A percentile compares a stretch with the other conserved stretches of the same genome.
phyloP scores from a whole-genome alignment of 1,140 invertebrate species.

The Bathynomus jamesi region DNA sequence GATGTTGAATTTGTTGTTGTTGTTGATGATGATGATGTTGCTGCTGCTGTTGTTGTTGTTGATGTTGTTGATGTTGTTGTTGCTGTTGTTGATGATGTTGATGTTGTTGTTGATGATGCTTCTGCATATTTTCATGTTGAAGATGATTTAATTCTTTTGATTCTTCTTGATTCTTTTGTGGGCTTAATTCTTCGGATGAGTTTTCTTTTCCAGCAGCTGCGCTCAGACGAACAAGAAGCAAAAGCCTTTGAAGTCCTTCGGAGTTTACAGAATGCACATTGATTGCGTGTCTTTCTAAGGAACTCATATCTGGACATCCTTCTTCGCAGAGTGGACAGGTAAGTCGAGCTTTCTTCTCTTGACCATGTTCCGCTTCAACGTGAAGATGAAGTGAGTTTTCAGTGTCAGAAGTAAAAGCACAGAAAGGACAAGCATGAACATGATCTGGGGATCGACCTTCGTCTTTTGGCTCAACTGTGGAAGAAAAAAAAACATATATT shows the following conservation, averaged over 20 bases:
- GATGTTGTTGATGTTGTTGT: no score
- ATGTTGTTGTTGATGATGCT: neutral
- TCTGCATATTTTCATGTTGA: neutral
- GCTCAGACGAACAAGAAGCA: slow-evolving; percentile 84
- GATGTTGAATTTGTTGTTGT: no score
- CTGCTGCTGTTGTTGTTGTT: no score
- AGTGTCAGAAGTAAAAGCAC: slow-evolving; percentile 32
- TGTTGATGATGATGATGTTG: no score
- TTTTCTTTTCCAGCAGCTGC: slow-evolving; percentile 48
- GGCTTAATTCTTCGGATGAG: slow-evolving; percentile 39
- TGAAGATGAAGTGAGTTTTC: slow-evolving; percentile 31
- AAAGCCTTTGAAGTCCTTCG: slow-evolving; percentile 80
- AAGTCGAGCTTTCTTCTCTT: slow-evolving; percentile 41
- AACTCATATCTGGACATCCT: slow-evolving; percentile 64
- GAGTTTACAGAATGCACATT: slow-evolving; percentile 87
- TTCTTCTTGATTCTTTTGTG: neutral
- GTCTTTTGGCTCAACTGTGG: slow-evolving; percentile 28
- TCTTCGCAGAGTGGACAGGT: slow-evolving; percentile 87
- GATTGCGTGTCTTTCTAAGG: slow-evolving; percentile 81
- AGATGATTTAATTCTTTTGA: neutral
- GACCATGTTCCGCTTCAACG: slow-evolving; percentile 29
- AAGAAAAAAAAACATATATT: slow-evolving; percentile 3
- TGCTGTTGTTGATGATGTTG: neutral
- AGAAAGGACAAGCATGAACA: slow-evolving; percentile 35
- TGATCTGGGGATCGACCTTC: slow-evolving; percentile 26